These are phyloP conservation scores for Ornithorhynchus anatinus DNA, from an alignment of 2,113 vertebrate genomes.

Conservation along the genomic window DNA sequence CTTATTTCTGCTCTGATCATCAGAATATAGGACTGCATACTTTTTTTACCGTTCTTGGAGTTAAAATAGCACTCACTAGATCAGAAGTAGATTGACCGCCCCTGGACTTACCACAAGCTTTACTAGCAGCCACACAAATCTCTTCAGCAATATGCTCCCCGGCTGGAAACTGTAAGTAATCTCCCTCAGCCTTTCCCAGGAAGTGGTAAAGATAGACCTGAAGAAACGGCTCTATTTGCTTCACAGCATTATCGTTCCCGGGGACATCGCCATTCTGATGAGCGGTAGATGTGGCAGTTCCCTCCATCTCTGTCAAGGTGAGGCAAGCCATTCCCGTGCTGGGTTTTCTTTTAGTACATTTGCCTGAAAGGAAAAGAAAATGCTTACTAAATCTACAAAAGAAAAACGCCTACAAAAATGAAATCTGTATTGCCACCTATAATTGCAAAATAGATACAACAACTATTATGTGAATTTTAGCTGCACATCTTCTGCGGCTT, in stretches of 20 bases:
- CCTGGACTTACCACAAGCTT: conserved; percentile 85
- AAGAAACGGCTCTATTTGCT: conserved; percentile 70
- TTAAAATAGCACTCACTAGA: neutral
- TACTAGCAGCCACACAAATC: conserved; percentile 86
- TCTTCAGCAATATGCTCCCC: conserved; percentile 91
- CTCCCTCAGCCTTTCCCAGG: conserved; percentile 61
- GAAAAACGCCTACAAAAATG: neutral
- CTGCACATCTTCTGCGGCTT: no score
- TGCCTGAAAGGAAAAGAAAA: conserved; percentile 46
- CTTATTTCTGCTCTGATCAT: no score
- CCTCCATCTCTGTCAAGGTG: conserved; percentile 83
- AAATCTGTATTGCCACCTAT: neutral
- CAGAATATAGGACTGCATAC: neutral
- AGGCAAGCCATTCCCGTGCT: conserved; percentile 80
- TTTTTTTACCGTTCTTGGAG: neutral
- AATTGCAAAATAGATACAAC: no score
- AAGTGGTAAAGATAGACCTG: conserved; percentile 84
- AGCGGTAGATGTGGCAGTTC: conserved; percentile 50
- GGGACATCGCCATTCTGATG: conserved; percentile 72
- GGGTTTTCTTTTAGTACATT: conserved; percentile 57
- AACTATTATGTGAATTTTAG: no score
- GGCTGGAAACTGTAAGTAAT: conserved; percentile 75
- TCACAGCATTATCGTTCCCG: conserved; percentile 60
- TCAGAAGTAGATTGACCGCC: conserved; percentile 3
- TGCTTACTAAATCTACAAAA: neutral